phyloP scores from a whole-genome alignment of 2,113 vertebrate genomes.

The Anoplopoma fimbria region DNA sequence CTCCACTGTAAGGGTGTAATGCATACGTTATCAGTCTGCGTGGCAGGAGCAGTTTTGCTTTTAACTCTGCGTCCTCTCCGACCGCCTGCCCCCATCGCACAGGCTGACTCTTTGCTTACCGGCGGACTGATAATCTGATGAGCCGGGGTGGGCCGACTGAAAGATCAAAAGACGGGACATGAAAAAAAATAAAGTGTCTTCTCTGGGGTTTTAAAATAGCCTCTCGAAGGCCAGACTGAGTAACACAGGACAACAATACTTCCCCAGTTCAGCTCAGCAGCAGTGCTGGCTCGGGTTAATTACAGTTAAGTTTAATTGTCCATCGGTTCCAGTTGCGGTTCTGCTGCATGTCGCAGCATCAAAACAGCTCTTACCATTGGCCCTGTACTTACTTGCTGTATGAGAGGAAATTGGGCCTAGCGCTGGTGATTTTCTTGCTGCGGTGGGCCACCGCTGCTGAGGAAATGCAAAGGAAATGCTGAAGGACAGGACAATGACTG shows the following conservation, averaged over 20 bases:
- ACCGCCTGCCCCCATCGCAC: slow-evolving; percentile 15
- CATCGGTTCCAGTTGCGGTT: slow-evolving; percentile 69
- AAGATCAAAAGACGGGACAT: slow-evolving; percentile 49
- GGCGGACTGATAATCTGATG: slow-evolving; percentile 38
- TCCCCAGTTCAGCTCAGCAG: slow-evolving; percentile 36
- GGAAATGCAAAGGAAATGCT: slow-evolving; percentile 62
- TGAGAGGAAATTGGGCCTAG: slow-evolving; percentile 70
- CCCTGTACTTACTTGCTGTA: slow-evolving; percentile 65
- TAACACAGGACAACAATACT: slow-evolving; percentile 44
- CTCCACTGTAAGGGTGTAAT: slow-evolving; percentile 55
- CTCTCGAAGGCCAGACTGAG: slow-evolving; percentile 11
- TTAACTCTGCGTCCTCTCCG: slow-evolving; percentile 46
- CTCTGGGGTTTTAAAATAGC: slow-evolving; percentile 17
- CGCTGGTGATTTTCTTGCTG: slow-evolving; percentile 66
- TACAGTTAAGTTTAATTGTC: slow-evolving; percentile 66
- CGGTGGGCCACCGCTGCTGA: slow-evolving; percentile 60
- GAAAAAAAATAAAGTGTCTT: slow-evolving; percentile 10
- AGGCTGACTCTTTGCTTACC: slow-evolving; percentile 15
- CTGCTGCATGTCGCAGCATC: slow-evolving; percentile 67
- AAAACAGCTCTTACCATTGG: slow-evolving; percentile 62
- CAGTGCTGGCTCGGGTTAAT: slow-evolving; percentile 55
- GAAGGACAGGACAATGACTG: slow-evolving; percentile 65
- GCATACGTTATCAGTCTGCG: slow-evolving; percentile 63
- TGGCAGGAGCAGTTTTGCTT: slow-evolving; percentile 56
- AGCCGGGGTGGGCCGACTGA: slow-evolving; percentile 17